A percentile compares a stretch with the other conserved stretches of the same genome.
These are phyloP conservation scores for Rugalucina vietnamica DNA, from an alignment of 2,888 invertebrate genomes.

Conservation along the genomic window DNA sequence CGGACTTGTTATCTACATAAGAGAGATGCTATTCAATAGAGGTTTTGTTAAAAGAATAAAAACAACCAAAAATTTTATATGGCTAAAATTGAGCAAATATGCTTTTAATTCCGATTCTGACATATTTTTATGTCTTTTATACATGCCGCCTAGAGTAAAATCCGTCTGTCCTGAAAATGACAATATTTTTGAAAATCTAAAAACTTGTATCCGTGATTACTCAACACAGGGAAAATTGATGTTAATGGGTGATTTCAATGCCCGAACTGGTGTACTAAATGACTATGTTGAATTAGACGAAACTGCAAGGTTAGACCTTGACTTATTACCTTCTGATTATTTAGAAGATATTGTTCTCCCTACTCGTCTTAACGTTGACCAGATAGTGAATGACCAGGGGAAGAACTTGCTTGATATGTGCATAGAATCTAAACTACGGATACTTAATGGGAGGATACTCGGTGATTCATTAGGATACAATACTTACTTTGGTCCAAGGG, in stretches of 20 bases:
- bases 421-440: neutral
- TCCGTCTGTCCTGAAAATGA: neutral
- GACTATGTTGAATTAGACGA: neutral
- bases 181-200: neutral
- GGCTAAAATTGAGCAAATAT: too few relatives aligned
- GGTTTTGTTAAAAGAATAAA: too few relatives aligned
- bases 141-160: neutral
- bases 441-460: neutral
- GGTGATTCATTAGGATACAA: neutral
- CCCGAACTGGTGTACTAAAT: neutral
- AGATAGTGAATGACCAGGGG: neutral
- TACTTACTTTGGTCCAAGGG: conserved; percentile 3
- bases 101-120: too few relatives aligned
- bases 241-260: neutral
- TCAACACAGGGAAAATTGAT: neutral
- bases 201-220: neutral
- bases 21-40: too few relatives aligned
- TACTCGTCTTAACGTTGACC: neutral
- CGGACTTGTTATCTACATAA: too few relatives aligned
- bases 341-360: neutral
- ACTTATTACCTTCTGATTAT: neutral
- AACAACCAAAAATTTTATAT: too few relatives aligned
- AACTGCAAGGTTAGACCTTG: neutral
- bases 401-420: neutral
- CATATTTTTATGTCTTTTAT: neutral